phyloP scores from a whole-genome alignment of 2,797 vertebrate genomes.

The Intellagama lesueurii region DNA sequence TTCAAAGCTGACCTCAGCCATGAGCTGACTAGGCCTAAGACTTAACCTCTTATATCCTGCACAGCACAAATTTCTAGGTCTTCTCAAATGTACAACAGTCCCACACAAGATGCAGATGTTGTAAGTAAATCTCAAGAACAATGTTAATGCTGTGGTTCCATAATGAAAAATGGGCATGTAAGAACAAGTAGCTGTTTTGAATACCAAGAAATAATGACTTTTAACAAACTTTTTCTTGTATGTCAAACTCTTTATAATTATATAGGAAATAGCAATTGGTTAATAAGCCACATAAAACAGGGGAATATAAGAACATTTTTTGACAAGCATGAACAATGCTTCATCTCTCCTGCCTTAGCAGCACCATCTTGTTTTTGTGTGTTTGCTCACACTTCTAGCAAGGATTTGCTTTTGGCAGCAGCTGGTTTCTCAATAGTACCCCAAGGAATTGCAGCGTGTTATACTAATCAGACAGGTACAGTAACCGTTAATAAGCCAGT shows the following conservation, averaged over 20 bases:
- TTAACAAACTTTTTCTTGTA: not conserved
- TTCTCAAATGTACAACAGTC: not conserved
- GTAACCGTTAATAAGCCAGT: not conserved
- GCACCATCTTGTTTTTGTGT: constrained; percentile 13
- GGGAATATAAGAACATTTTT: not conserved
- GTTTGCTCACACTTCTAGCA: constrained; percentile 36
- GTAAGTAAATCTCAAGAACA: not conserved
- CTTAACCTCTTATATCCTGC: not conserved
- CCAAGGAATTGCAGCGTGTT: not conserved
- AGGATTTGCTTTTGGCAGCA: not conserved
- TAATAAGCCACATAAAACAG: not conserved
- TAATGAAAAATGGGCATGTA: not conserved
- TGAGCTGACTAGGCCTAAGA: not conserved
- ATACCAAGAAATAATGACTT: constrained; percentile 8
- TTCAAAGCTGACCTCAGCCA: not conserved
- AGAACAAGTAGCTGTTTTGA: constrained; percentile 17
- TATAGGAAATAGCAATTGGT: constrained; percentile 23
- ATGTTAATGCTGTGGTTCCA: constrained; percentile 27
- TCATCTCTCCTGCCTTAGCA: not conserved
- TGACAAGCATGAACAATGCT: not conserved
- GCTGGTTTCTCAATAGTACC: constrained; percentile 6
- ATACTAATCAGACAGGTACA: not conserved
- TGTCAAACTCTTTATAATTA: constrained; percentile 30
- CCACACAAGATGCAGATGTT: not conserved
- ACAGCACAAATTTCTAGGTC: not conserved